Percentiles rank a stretch among this genome's conserved stretches.
Conservation (phyloP, 2,113 vertebrate genomes). For the Apodemus speciosus region DNA sequence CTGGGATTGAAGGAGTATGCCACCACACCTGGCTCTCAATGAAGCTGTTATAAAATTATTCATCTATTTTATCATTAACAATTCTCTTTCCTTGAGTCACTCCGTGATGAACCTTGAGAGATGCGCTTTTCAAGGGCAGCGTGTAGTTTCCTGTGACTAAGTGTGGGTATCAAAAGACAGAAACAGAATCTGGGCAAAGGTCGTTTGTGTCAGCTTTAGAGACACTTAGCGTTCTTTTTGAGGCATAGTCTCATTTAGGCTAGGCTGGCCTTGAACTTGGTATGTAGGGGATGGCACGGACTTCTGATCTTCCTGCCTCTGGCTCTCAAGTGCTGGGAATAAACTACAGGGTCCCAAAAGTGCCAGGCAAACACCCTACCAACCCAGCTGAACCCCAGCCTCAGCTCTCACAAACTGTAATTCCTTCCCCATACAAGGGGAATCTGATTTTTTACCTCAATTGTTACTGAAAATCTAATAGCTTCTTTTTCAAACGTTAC, state of each 20-base stretch:
- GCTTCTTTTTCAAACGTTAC: not conserved
- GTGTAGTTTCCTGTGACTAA: not conserved
- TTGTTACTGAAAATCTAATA: not conserved
- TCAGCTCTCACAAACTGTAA: not conserved
- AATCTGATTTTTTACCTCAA: not conserved
- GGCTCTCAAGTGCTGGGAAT: not conserved
- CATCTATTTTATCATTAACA: not conserved
- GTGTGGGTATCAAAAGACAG: not conserved
- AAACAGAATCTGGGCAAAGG: not conserved
- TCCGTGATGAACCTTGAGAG: not conserved
- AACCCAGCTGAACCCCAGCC: not conserved
- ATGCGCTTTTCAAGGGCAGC: not conserved
- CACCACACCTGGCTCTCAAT: not conserved
- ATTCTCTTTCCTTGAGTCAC: not conserved
- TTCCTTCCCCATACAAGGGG: not conserved
- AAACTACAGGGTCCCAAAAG: too few relatives aligned
- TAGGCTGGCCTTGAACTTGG: not conserved
- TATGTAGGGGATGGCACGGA: not conserved
- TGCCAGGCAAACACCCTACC: not conserved
- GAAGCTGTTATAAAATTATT: not conserved
- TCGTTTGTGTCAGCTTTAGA: not conserved
- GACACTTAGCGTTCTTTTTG: not conserved
- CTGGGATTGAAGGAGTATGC: not conserved
- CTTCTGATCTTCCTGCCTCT: not conserved
- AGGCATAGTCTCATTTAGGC: not conserved